A percentile compares a stretch with the other conserved stretches of the same genome.
phyloP scores from a whole-genome alignment of 2,113 vertebrate genomes.

The Mugil cephalus region DNA sequence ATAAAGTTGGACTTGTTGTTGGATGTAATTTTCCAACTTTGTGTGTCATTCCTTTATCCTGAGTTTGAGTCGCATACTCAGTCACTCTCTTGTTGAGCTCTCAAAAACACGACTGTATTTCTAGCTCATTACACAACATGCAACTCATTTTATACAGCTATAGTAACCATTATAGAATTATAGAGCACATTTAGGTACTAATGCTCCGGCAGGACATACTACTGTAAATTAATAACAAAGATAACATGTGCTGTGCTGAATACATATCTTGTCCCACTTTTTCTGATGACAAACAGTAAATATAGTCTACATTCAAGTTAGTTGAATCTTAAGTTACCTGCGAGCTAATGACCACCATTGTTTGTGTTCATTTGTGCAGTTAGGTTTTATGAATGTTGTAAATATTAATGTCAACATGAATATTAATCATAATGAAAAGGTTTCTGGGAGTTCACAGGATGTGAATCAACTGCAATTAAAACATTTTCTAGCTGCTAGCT shows the following conservation, averaged over 20 bases:
- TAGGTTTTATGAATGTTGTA: neutral
- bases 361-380: neutral
- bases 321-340: neutral
- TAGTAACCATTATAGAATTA: too few relatives aligned
- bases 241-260: too few relatives aligned
- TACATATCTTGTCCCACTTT: too few relatives aligned
- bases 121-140: too few relatives aligned
- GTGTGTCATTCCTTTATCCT: neutral
- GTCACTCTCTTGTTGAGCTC: too few relatives aligned
- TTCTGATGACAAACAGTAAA: too few relatives aligned
- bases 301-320: neutral
- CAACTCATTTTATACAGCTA: too few relatives aligned
- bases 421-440: too few relatives aligned
- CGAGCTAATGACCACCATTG: neutral
- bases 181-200: too few relatives aligned
- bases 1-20: conserved; percentile 3
- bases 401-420: neutral
- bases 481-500: conserved; percentile 6
- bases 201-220: too few relatives aligned
- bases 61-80: neutral
- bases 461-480: conserved; percentile 5
- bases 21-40: neutral
- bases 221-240: too few relatives aligned
- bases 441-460: neutral
- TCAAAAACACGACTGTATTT: too few relatives aligned